Conservation (phyloP, 2,888 invertebrate genomes). For the Clunio marinus region DNA sequence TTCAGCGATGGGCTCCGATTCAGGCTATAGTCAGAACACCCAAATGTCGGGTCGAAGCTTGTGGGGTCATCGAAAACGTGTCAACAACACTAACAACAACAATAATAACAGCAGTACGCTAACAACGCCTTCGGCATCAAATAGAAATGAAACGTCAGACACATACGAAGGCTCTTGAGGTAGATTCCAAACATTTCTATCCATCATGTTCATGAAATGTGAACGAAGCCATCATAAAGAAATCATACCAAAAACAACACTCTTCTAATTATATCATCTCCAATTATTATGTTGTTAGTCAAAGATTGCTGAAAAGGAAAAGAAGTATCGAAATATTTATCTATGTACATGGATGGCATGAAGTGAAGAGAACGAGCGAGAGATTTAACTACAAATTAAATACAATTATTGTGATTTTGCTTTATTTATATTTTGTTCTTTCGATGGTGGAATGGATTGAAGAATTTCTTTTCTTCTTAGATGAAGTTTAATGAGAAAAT, state of each 20-base stretch:
- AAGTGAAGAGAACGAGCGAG: background rate
- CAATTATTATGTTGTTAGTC: constrained; percentile 22
- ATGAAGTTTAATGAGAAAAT: too few species aligned
- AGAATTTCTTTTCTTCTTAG: background rate
- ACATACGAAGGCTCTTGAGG: constrained; percentile 28
- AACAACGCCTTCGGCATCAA: constrained; percentile 2
- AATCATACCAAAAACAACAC: constrained; percentile 25
- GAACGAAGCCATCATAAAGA: constrained; percentile 1
- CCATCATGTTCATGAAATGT: background rate
- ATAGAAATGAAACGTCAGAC: constrained; percentile 3
- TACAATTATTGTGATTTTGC: constrained; percentile 23
- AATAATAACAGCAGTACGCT: background rate
- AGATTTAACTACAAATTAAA: constrained; percentile 18
- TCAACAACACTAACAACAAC: background rate
- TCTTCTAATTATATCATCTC: constrained; percentile 26
- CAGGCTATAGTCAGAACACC: constrained; percentile 71
- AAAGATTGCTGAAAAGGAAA: too few species aligned
- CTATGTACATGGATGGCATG: background rate
- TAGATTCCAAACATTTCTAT: constrained; percentile 9
- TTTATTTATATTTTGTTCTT: background rate
- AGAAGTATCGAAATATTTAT: constrained; percentile 13
- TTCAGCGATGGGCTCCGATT: constrained; percentile 65
- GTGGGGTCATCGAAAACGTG: background rate
- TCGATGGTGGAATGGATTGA: background rate
- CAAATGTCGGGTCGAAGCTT: constrained; percentile 47